Evolutionary conservation across 2,113 vertebrate species (phyloP).

Genomic region (Scomber scombrus): DNA sequence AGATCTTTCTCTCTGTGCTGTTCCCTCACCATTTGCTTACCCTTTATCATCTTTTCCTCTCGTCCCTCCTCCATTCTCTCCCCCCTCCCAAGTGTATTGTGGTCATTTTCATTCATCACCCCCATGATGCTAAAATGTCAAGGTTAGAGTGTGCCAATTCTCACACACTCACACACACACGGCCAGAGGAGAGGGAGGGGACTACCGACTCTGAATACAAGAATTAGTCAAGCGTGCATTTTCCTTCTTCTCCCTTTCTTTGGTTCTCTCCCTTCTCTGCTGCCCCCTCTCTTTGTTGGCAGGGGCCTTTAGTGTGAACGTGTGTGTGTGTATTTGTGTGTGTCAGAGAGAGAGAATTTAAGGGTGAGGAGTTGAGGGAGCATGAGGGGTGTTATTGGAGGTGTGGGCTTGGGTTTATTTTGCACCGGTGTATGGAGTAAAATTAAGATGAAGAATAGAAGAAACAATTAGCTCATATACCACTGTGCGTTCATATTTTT

Average conservation of each 20-base stretch:
- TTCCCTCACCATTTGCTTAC: constrained; percentile 15
- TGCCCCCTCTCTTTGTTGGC: constrained; percentile 73
- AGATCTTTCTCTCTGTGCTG: constrained; percentile 7
- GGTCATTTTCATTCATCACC: constrained; percentile 76
- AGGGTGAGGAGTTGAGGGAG: constrained; percentile 33
- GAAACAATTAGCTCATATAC: not conserved
- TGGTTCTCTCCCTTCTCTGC: constrained; percentile 59
- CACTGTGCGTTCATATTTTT: not conserved
- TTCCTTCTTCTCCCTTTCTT: constrained; percentile 72
- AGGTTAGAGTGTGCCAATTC: constrained; percentile 74
- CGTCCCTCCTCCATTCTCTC: not conserved
- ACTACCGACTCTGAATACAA: constrained; percentile 65
- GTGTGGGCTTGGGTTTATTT: constrained; percentile 19
- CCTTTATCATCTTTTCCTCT: constrained; percentile 22
- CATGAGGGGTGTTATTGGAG: constrained; percentile 12
- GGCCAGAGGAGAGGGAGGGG: constrained; percentile 34
- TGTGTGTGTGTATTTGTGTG: constrained; percentile 27
- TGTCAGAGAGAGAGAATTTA: not conserved
- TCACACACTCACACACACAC: constrained; percentile 42
- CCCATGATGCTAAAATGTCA: constrained; percentile 74
- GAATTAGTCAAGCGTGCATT: constrained; percentile 78
- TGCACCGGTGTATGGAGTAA: not conserved
- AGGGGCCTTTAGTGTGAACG: constrained; percentile 50
- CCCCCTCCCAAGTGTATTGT: constrained; percentile 50
- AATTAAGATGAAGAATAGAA: not conserved